phyloP scores from a whole-genome alignment of 2,888 invertebrate species.

The Pimpla rufipes region DNA sequence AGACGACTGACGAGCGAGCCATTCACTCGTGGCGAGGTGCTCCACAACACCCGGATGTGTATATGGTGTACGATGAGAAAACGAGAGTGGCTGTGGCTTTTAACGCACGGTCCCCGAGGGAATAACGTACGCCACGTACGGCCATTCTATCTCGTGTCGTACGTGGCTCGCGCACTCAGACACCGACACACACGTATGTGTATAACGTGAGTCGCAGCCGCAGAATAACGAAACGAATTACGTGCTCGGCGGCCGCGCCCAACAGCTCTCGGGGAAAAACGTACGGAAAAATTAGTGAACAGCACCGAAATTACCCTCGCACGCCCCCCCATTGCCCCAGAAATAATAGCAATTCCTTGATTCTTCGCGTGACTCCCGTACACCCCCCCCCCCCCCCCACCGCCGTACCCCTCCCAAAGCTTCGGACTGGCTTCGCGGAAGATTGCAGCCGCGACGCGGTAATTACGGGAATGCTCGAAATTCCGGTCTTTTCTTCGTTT shows the following conservation, averaged over 20 bases:
- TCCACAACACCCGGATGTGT: background rate
- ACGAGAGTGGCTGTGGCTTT: constrained; percentile 67
- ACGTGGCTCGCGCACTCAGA: background rate
- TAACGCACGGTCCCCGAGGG: constrained; percentile 68
- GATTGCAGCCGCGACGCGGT: background rate
- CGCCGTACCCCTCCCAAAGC: background rate
- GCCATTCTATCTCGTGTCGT: constrained; percentile 46
- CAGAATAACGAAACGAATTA: constrained; percentile 58
- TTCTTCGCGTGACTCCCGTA: constrained; percentile 30
- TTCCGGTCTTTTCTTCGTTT: too few species aligned
- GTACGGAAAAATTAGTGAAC: constrained; percentile 59
- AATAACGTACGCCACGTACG: constrained; percentile 43
- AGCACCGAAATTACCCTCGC: constrained; percentile 41
- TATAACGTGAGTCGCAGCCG: background rate
- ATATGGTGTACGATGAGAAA: constrained; percentile 48
- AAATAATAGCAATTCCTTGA: constrained; percentile 28
- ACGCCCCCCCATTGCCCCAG: constrained; percentile 22
- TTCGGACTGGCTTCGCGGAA: background rate
- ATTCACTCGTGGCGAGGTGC: constrained; percentile 42
- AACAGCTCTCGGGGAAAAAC: constrained; percentile 43
- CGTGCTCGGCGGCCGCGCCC: constrained; percentile 59
- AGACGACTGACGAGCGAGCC: constrained; percentile 52
- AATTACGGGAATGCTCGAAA: background rate
- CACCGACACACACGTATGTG: background rate
- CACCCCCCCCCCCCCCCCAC: too few species aligned